Evolutionary conservation across 2,888 invertebrate genomes (phyloP), one percentile per base, ranked within the genome.

Genomic region (Rhamnusium bicolor): DNA sequence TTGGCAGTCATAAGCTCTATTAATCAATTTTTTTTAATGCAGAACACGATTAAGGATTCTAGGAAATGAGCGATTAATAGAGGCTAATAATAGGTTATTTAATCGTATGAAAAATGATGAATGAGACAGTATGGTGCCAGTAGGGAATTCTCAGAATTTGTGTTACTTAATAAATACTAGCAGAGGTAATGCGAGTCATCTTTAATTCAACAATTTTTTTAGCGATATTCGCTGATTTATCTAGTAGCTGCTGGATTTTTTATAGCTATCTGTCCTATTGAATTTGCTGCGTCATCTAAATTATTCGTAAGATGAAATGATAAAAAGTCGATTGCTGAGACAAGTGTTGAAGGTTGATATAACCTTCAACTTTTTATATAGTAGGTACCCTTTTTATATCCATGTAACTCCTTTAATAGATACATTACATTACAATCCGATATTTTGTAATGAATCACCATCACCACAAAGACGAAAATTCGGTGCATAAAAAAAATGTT

Each of bases 81-180:
- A n/a, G 21, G 21, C 54, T 54, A 54, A 54, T 54, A 54, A 54
- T 14, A 24, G 27, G 24, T 27, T 54, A 54, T 54, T 16, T 54
- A 54, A 54, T 54, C 19, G 54, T 54, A 54, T 60, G 27, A 63
- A 29, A 51, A 27, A 63, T 63, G 27, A 63, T 51, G 63, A 27
- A 63, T 63, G 63, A 63, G 63, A 63, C 63, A 19, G 63, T 51
- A 63, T 63, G 63, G 63, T 63, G 63, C 63, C 63, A 49, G 14
- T 8, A 12, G 63, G 14, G 27, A 24, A 51, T 63, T 63, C 63
- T 24, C 10, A 19, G 49, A 49, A 63, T 49, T 46, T 3, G 14
- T 40, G 16, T 63, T 63, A 63, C 51, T 32, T 24, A 49, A 63
- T 18, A 16, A 12, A n/a, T n/a, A n/a, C n/a, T 21, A 49, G 18